Conservation (phyloP, 2,888 invertebrate species). For the Diploptera punctata region DNA sequence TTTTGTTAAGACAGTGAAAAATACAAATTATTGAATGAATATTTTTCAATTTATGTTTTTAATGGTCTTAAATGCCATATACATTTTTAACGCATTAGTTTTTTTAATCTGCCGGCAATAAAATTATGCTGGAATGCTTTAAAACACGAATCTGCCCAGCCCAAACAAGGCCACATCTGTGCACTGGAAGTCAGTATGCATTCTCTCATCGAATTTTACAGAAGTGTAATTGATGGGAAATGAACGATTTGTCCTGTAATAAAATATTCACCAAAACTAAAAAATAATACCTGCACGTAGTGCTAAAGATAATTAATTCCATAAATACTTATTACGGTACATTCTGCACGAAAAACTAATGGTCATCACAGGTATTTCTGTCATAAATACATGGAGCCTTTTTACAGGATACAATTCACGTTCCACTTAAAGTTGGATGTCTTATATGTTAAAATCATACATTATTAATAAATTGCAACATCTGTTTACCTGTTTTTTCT, state of each 20-base stretch:
- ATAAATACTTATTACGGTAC: not conserved
- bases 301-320: not conserved
- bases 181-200: not conserved
- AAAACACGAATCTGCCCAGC: constrained; percentile 5
- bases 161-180: constrained; percentile 25
- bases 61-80: no score
- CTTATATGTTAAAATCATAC: not conserved
- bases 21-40: no score
- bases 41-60: no score
- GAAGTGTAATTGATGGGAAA: no score
- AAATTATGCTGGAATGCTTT: not conserved
- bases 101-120: not conserved
- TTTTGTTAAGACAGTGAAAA: no score
- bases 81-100: no score
- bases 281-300: not conserved
- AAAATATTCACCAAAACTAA: no score
- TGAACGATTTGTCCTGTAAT: no score
- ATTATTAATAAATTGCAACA: constrained; percentile 4
- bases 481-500: constrained; percentile 41
- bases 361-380: not conserved
- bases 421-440: not conserved
- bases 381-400: not conserved
- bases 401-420: not conserved
- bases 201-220: no score
- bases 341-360: not conserved